phyloP scores from a whole-genome alignment of 2,797 vertebrate genomes.

The Sebastes minor region DNA sequence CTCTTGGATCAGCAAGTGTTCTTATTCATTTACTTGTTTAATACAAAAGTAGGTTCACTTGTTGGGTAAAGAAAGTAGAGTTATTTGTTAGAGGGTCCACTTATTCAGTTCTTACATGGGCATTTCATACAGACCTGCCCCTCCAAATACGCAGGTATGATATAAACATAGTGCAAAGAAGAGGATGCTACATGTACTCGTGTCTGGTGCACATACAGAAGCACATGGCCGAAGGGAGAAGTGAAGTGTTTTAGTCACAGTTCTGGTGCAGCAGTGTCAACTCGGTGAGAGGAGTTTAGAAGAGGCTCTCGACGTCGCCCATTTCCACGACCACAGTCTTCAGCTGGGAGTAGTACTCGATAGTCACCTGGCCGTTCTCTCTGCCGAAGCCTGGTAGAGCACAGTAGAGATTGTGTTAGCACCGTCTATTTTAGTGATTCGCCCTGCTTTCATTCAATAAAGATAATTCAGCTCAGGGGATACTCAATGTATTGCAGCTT shows the following conservation, averaged over 20 bases:
- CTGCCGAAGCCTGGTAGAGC: slow-evolving; percentile 90
- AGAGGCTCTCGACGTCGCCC: slow-evolving; percentile 90
- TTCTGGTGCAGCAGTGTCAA: background rate
- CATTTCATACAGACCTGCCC: background rate
- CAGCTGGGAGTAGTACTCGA: slow-evolving; percentile 94
- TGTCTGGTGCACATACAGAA: background rate
- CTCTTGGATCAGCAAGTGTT: background rate
- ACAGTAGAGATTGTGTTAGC: background rate
- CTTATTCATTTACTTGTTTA: background rate
- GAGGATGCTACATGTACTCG: background rate
- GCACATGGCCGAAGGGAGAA: background rate
- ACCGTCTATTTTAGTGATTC: background rate
- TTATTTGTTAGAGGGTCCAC: too few relatives aligned
- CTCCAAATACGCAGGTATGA: rapidly evolving
- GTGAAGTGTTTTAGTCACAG: background rate
- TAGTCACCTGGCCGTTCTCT: slow-evolving; percentile 92
- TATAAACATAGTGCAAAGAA: background rate
- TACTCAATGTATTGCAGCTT: too few relatives aligned
- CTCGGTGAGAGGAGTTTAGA: slow-evolving; percentile 67
- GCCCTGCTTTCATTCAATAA: background rate
- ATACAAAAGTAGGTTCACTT: background rate
- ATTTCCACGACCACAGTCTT: slow-evolving; percentile 97
- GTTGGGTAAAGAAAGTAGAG: background rate
- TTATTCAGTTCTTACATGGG: background rate
- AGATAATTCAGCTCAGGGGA: background rate